Percentiles rank a stretch among this genome's conserved stretches.
These are phyloP conservation scores for Nothura maculosa DNA, from an alignment of 2,797 vertebrate species.

Conservation along the genomic window DNA sequence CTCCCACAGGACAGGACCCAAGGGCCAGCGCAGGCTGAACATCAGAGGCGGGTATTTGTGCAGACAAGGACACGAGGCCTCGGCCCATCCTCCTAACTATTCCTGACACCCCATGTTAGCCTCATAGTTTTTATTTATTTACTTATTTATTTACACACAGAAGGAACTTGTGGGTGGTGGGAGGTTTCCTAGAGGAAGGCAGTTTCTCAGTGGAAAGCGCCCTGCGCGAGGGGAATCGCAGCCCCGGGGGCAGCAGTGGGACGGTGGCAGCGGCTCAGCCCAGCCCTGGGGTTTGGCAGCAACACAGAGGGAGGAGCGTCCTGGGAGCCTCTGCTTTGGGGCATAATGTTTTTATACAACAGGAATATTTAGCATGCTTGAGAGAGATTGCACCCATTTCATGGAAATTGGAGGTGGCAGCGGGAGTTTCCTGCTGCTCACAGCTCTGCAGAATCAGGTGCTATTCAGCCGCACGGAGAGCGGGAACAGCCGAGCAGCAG, in stretches of 20 bases:
- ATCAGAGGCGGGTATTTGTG: background rate
- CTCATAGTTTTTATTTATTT: too few relatives aligned
- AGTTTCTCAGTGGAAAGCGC: background rate
- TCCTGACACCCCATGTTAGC: background rate
- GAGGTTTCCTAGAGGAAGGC: background rate
- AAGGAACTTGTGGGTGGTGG: too few relatives aligned
- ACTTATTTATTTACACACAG: too few relatives aligned
- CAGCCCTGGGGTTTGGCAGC: background rate
- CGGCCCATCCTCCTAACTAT: background rate
- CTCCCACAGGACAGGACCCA: background rate
- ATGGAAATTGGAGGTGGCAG: background rate
- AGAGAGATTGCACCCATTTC: background rate
- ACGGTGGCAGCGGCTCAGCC: accelerated
- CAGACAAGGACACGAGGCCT: background rate
- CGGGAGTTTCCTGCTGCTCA: background rate
- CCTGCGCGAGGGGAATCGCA: background rate
- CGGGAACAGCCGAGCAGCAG: background rate
- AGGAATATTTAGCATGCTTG: background rate
- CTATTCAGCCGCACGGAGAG: background rate
- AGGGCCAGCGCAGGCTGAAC: background rate
- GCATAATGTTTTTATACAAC: background rate
- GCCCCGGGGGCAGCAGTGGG: background rate
- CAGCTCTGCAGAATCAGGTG: background rate
- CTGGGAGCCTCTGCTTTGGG: background rate
- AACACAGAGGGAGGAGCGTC: background rate